These are phyloP conservation scores for Augochlora pura DNA, from an alignment of 1,140 invertebrate species.

Conservation along the genomic window DNA sequence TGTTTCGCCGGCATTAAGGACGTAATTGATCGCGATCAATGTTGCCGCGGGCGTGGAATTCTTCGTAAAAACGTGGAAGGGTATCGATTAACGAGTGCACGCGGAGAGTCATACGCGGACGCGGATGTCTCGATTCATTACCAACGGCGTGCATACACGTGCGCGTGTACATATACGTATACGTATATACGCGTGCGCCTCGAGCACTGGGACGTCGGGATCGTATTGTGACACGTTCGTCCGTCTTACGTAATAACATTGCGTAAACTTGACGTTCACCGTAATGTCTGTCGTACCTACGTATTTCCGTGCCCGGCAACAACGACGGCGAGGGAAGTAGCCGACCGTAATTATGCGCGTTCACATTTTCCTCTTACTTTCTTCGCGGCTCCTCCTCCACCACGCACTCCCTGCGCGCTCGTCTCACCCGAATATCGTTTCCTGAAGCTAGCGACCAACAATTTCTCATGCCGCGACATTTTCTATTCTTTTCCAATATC, in stretches of 20 bases:
- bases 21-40: too few relatives aligned
- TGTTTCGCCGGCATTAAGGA: too few relatives aligned
- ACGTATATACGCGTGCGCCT: constrained; percentile 11
- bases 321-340: constrained; percentile 26
- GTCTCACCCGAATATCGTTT: neutral
- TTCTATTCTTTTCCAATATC: too few relatives aligned
- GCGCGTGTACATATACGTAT: constrained; percentile 8
- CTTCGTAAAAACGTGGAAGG: too few relatives aligned
- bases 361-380: constrained; percentile 7
- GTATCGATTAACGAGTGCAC: too few relatives aligned
- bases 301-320: constrained; percentile 64
- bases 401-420: neutral
- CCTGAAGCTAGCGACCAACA: too few relatives aligned
- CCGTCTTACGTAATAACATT: constrained; percentile 64
- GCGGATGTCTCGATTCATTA: constrained; percentile 43
- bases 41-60: too few relatives aligned
- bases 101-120: neutral
- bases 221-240: constrained; percentile 55
- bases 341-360: constrained; percentile 24
- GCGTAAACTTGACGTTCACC: constrained; percentile 63
- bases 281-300: constrained; percentile 49
- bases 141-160: constrained; percentile 27
- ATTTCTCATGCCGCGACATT: too few relatives aligned
- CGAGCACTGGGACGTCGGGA: constrained; percentile 33
- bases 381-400: neutral